These are phyloP conservation scores for Crocodylus rhombifer DNA, from an alignment of 2,797 vertebrate genomes.

Conservation along the genomic window DNA sequence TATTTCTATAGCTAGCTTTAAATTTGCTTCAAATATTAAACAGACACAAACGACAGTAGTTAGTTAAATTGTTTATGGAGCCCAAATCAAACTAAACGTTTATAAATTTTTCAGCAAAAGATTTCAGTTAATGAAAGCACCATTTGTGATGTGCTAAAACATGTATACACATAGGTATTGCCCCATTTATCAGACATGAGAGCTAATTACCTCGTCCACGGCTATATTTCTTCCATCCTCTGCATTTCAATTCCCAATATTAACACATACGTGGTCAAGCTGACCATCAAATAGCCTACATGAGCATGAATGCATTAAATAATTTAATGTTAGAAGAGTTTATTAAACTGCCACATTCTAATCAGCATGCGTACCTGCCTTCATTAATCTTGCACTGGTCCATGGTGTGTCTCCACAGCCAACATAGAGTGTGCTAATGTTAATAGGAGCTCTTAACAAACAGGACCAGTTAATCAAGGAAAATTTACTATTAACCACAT, in stretches of 20 bases:
- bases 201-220: slow-evolving; percentile 96
- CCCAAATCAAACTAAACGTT: slow-evolving; percentile 87
- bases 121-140: slow-evolving; percentile 92
- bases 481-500: slow-evolving; percentile 97
- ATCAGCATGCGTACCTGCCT: slow-evolving; percentile 89
- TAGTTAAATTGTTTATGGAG: slow-evolving; percentile 80
- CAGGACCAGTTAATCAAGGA: slow-evolving; percentile 98
- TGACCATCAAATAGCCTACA: slow-evolving; percentile 92
- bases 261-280: slow-evolving; percentile 95
- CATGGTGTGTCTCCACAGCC: slow-evolving; percentile 88
- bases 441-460: slow-evolving; percentile 96
- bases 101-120: slow-evolving; percentile 88
- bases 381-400: slow-evolving; percentile 90
- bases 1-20: slow-evolving; percentile 73
- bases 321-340: slow-evolving; percentile 94
- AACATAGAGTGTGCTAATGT: slow-evolving; percentile 89
- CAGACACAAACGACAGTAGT: slow-evolving; percentile 69
- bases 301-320: slow-evolving; percentile 99
- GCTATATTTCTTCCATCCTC: slow-evolving; percentile 92
- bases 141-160: slow-evolving; percentile 91
- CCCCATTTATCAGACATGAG: slow-evolving; percentile 98
- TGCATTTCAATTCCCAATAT: slow-evolving; percentile 96
- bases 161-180: slow-evolving; percentile 98
- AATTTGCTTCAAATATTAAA: slow-evolving; percentile 80
- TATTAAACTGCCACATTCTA: slow-evolving; percentile 94